Conservation (phyloP, 2,797 vertebrate genomes). For the Neosilurus hyrtlii region DNA sequence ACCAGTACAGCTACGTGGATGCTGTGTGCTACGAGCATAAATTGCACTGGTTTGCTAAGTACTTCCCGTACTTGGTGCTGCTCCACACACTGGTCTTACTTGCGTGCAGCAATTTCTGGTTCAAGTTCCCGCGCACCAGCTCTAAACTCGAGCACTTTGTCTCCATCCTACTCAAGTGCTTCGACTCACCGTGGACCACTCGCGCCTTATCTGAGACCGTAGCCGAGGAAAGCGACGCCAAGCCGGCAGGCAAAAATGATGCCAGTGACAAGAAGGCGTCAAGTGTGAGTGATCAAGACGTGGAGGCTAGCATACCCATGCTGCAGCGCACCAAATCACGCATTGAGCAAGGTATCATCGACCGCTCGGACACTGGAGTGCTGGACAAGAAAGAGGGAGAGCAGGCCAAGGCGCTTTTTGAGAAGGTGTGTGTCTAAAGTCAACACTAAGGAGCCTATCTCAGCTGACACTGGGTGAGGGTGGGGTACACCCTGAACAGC, state of each 20-base stretch:
- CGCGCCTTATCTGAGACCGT: constrained; percentile 95
- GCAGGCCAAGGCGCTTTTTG: constrained; percentile 96
- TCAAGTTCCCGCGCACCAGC: constrained; percentile 97
- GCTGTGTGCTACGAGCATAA: constrained; percentile 95
- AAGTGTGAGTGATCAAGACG: constrained; percentile 83
- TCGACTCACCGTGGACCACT: constrained; percentile 97
- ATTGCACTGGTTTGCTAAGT: constrained; percentile 98
- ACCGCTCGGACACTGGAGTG: constrained; percentile 90
- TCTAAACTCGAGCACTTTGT: constrained; percentile 98
- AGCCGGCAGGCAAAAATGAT: constrained; percentile 87
- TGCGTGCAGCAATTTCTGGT: constrained; percentile 99
- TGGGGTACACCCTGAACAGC: too few species aligned
- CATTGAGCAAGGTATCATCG: constrained; percentile 94
- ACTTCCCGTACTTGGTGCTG: constrained; percentile 96
- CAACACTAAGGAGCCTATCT: background rate
- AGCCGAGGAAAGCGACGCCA: constrained; percentile 93
- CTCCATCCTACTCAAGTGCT: constrained; percentile 96
- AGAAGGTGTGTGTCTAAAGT: constrained; percentile 77
- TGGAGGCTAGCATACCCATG: constrained; percentile 97
- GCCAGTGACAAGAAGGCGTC: constrained; percentile 82
- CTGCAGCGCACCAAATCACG: constrained; percentile 92
- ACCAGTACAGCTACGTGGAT: constrained; percentile 97
- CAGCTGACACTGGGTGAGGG: too few species aligned
- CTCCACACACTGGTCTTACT: constrained; percentile 95
- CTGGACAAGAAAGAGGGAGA: constrained; percentile 98